Percentiles rank a stretch among this genome's conserved stretches.
These are phyloP conservation scores for Thinocorus orbignyianus DNA, from an alignment of 2,113 vertebrate species.

Conservation along the genomic window DNA sequence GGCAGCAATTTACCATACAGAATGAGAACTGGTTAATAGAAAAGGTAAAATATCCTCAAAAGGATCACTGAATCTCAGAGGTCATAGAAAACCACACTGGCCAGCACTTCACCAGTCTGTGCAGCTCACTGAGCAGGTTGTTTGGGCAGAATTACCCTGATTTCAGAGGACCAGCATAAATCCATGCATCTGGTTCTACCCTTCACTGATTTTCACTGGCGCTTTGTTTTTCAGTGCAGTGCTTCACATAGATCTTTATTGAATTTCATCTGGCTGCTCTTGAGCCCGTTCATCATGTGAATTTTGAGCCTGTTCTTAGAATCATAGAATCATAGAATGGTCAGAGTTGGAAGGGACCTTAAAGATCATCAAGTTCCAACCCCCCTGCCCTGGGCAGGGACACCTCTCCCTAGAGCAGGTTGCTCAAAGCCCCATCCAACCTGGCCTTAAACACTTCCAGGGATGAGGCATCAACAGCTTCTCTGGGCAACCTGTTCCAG, in stretches of 20 bases:
- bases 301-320: not conserved
- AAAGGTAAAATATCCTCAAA: not conserved
- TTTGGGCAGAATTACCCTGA: not conserved
- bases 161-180: not conserved
- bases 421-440: too few relatives aligned
- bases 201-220: not conserved
- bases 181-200: not conserved
- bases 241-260: not conserved
- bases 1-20: not conserved
- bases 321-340: too few relatives aligned
- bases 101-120: not conserved
- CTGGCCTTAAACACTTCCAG: too few relatives aligned
- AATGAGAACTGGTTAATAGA: not conserved
- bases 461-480: too few relatives aligned
- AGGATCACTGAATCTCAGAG: not conserved
- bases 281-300: not conserved
- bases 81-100: not conserved
- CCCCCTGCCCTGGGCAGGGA: too few relatives aligned
- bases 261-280: not conserved
- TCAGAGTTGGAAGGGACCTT: too few relatives aligned
- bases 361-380: too few relatives aligned
- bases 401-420: too few relatives aligned
- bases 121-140: not conserved
- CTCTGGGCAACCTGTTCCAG: too few relatives aligned
- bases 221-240: not conserved